Base-by-base conservation (phyloP, 2,113 vertebrate genomes). In the Tauraco erythrolophus region DNA sequence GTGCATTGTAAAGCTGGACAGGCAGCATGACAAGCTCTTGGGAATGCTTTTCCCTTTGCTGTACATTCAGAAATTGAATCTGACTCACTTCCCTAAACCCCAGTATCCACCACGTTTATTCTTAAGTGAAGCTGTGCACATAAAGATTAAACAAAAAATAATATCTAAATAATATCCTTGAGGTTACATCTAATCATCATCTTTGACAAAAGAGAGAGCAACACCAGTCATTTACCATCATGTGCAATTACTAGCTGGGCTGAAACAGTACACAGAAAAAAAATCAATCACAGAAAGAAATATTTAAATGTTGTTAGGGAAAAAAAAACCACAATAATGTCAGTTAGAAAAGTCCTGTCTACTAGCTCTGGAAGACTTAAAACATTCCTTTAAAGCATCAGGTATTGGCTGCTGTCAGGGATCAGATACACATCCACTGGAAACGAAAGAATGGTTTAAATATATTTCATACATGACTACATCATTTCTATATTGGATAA, bases 11-110 rank as follows among this genome's bases (percentile, higher is more conserved):
- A 60, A 14, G 7, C 92, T 79, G 89, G 76, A 43, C 87, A 71
- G 86, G 91, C 95, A 87, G 95, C 80, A 46, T 28, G 82, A 61
- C 84, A 65, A 92, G 77, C 94, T 89, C 92, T 91, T 89, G 86
- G 94, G 91, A 95, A 88, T 45, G 69, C 80, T 87, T 72, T 91
- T 82, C 89, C 86, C 88, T 92, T 72, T 88, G 91, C 96, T 78
- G 51, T 16, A n/a, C 5, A 22, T 64, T 96, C 91, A 91, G 53
- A 94, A 96, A 94, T 13, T 60, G 64, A 81, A 89, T 91, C 76
- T 94, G 88, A 97, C 84, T 95, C 80, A 91, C 61, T 97, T 96
- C 94, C 94, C 95, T 62, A 65, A 27, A 53, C 57, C 19, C 66
- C 61, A 76, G 57, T 53, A 84, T 27, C 72, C 77, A 84, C 31